Evolutionary conservation across 1,140 invertebrate species (phyloP).

Genomic region (Apis dorsata): DNA sequence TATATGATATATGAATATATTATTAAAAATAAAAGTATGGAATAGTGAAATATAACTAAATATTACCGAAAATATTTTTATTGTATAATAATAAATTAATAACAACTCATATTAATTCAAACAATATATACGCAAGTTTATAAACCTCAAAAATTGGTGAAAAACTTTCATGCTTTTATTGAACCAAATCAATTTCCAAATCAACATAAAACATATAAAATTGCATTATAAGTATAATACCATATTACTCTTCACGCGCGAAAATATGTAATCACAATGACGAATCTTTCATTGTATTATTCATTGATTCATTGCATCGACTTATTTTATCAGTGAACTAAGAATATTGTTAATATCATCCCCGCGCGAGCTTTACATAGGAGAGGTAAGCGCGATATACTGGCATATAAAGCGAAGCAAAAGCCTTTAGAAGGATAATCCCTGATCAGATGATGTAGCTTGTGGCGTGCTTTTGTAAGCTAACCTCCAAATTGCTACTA

Average conservation of each 20-base stretch:
- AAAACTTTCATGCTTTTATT: background rate
- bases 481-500: slow-evolving; percentile 64
- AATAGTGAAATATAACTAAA: too few relatives aligned
- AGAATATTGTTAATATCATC: background rate
- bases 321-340: background rate
- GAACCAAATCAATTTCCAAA: background rate
- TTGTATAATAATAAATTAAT: too few relatives aligned
- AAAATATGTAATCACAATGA: background rate
- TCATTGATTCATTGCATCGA: background rate
- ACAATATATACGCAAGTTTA: background rate
- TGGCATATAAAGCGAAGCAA: background rate
- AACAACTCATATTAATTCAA: too few relatives aligned
- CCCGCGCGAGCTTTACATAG: background rate
- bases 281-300: slow-evolving; percentile 4
- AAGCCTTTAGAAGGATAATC: slow-evolving; percentile 13
- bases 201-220: background rate
- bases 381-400: background rate
- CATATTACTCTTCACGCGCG: background rate
- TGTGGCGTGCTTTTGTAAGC: slow-evolving; percentile 28
- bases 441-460: slow-evolving; percentile 42
- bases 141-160: background rate
- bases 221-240: background rate
- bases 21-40: too few relatives aligned
- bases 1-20: too few relatives aligned
- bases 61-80: too few relatives aligned